These are phyloP conservation scores for Coptodon bakossiorum DNA, from an alignment of 2,113 vertebrate genomes.

Conservation along the genomic window DNA sequence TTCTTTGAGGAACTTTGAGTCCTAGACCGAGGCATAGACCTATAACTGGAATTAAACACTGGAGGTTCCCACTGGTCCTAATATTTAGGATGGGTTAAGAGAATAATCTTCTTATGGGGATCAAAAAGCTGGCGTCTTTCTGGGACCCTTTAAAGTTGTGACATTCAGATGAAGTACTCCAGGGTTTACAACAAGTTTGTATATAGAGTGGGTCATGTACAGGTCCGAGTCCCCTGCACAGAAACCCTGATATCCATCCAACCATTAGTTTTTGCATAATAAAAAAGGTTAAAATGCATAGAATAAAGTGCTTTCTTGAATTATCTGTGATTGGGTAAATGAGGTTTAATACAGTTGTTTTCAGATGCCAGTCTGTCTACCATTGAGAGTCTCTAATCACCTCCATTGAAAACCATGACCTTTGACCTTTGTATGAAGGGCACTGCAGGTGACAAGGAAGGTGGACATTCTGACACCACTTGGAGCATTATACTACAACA, in stretches of 20 bases:
- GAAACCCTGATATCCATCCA: background rate
- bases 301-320: background rate
- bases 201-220: background rate
- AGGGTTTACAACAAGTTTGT: background rate
- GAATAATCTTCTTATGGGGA: background rate
- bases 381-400: background rate
- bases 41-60: background rate
- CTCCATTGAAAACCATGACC: background rate
- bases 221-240: background rate
- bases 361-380: background rate
- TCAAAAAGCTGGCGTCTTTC: background rate
- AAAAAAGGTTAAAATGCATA: rapidly evolving
- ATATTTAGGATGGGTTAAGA: background rate
- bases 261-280: background rate
- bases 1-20: background rate
- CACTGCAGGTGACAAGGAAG: constrained; percentile 81
- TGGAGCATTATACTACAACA: constrained; percentile 96
- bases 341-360: background rate
- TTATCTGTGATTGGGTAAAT: background rate
- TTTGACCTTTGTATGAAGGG: constrained; percentile 56
- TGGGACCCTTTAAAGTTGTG: background rate
- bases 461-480: constrained; percentile 86
- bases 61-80: background rate
- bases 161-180: background rate
- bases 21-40: background rate